Evolutionary conservation across 37 sponge, comb jelly and placozoan species (phyloP).

Genomic region (Chondrilla cf. caribensis): DNA sequence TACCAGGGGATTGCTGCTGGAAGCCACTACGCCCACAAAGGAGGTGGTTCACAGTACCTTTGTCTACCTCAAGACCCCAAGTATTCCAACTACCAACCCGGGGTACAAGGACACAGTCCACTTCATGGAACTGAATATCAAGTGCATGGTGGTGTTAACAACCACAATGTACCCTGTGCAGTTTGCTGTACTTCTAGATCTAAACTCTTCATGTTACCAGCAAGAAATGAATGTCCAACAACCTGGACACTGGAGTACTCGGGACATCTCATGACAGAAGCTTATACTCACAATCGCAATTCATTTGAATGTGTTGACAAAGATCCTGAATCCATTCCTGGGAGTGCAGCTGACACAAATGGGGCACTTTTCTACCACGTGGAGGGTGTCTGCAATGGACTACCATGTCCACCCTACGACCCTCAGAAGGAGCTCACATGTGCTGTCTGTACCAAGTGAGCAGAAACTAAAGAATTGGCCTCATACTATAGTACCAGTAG

Average conservation of each 20-base stretch:
- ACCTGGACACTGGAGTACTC: conserved; percentile 52
- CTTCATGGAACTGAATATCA: conserved; percentile 18
- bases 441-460: conserved; percentile 51
- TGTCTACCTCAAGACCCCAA: conserved; percentile 42
- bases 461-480: too few species aligned
- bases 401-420: conserved; percentile 53
- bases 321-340: conserved; percentile 34
- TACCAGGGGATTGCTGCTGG: conserved; percentile 29
- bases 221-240: conserved; percentile 24
- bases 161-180: conserved; percentile 23
- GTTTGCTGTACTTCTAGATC: conserved; percentile 36
- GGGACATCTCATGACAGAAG: conserved; percentile 51
- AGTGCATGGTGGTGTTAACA: not conserved
- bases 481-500: too few species aligned
- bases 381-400: conserved; percentile 41
- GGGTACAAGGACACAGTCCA: conserved; percentile 19
- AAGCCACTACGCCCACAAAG: not conserved
- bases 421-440: conserved; percentile 50
- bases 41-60: conserved; percentile 50
- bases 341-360: conserved; percentile 4
- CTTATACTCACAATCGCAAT: not conserved
- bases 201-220: conserved; percentile 44
- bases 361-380: conserved; percentile 36
- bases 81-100: conserved; percentile 1
- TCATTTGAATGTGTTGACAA: conserved; percentile 59